Conservation (phyloP, 2,888 invertebrate genomes). For the Lasioglossum oenotherae region DNA sequence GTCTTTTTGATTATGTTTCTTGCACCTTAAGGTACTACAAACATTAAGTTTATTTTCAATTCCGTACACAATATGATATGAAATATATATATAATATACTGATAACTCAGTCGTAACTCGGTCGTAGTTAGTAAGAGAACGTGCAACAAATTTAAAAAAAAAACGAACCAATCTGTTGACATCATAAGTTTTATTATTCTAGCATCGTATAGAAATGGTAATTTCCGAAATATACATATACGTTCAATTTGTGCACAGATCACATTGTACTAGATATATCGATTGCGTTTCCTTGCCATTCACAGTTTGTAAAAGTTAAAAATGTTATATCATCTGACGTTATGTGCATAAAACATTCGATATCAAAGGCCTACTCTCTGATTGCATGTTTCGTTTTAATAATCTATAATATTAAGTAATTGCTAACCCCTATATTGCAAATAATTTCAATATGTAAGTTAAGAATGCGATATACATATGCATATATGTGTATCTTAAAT, state of each 20-base stretch:
- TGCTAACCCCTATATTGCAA: constrained; percentile 61
- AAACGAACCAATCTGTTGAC: constrained; percentile 48
- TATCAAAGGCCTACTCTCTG: constrained; percentile 58
- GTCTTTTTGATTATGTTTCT: constrained; percentile 15
- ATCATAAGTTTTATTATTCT: constrained; percentile 74
- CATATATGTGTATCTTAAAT: constrained; percentile 46
- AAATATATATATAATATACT: constrained; percentile 5
- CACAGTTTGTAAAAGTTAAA: constrained; percentile 68
- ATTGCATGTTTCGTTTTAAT: constrained; percentile 49
- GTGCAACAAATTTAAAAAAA: constrained; percentile 44
- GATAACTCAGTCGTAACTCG: background rate
- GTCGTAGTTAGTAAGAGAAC: constrained; percentile 10
- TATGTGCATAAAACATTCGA: constrained; percentile 58
- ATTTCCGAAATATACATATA: constrained; percentile 73
- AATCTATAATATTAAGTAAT: constrained; percentile 42
- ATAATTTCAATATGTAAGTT: constrained; percentile 52
- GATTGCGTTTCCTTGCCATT: constrained; percentile 59
- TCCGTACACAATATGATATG: constrained; percentile 11
- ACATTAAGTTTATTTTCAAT: background rate
- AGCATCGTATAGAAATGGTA: constrained; percentile 76
- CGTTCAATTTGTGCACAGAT: constrained; percentile 67
- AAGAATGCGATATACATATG: constrained; percentile 42
- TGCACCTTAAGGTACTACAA: constrained; percentile 20
- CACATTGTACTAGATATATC: constrained; percentile 67
- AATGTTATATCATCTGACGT: constrained; percentile 63